phyloP scores from a whole-genome alignment of 1,140 invertebrate genomes.

The Stegodyphus dumicola region DNA sequence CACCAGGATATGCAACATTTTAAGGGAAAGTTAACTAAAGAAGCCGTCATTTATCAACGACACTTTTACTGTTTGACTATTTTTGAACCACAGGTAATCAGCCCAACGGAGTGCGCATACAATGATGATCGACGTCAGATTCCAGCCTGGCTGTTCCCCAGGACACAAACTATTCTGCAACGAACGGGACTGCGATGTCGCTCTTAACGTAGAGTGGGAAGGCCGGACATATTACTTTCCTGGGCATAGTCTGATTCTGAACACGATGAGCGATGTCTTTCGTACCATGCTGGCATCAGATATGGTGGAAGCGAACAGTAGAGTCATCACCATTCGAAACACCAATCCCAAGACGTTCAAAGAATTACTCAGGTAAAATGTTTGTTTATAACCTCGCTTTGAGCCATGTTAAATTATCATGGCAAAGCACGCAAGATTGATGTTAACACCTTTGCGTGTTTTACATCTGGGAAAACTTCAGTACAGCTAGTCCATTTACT shows the following conservation, averaged over 20 bases:
- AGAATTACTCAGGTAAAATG: slow-evolving; percentile 16
- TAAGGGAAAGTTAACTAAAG: too few species aligned
- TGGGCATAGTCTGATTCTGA: slow-evolving; percentile 13
- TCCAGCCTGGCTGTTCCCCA: background rate
- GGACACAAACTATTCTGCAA: slow-evolving; percentile 19
- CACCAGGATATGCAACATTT: too few species aligned
- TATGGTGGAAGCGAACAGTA: slow-evolving; percentile 28
- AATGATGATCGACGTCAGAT: background rate
- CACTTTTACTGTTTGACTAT: too few species aligned
- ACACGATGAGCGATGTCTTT: slow-evolving; percentile 44
- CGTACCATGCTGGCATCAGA: slow-evolving; percentile 28
- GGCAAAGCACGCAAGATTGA: too few species aligned
- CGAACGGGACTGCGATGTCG: slow-evolving; percentile 42
- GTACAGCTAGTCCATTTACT: too few species aligned
- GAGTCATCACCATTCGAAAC: slow-evolving; percentile 19
- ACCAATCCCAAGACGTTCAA: slow-evolving; percentile 12
- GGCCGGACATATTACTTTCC: slow-evolving; percentile 18
- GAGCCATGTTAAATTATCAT: too few species aligned
- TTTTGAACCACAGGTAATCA: too few species aligned
- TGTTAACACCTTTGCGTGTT: too few species aligned
- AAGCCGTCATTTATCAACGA: too few species aligned
- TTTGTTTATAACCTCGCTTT: too few species aligned
- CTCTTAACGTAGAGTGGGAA: slow-evolving; percentile 27
- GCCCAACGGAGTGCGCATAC: too few species aligned
- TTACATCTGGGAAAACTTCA: too few species aligned